Evolutionary conservation across 2,888 invertebrate genomes (phyloP).

Genomic region (Sminthurinus aureus): DNA sequence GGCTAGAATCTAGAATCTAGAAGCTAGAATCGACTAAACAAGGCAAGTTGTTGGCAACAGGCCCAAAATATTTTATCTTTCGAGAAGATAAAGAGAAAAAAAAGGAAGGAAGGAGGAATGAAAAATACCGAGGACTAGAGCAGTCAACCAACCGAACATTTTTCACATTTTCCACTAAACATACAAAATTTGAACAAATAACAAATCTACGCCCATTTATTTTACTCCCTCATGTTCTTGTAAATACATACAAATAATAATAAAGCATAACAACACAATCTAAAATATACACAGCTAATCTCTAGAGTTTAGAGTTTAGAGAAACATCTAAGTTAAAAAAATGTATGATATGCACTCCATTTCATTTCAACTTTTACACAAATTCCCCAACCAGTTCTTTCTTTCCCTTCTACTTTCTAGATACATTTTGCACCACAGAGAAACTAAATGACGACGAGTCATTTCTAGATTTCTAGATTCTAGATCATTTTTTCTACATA

Average conservation of each 20-base stretch:
- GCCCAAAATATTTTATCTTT: slow-evolving; percentile 35
- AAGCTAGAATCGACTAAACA: no score
- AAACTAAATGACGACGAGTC: no score
- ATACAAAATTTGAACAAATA: slow-evolving; percentile 27
- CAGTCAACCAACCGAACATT: background rate
- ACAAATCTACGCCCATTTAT: slow-evolving; percentile 35
- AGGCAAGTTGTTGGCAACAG: slow-evolving; percentile 35
- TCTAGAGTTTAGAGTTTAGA: no score
- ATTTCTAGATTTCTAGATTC: background rate
- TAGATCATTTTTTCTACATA: no score
- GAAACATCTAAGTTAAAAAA: no score
- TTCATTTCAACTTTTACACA: no score
- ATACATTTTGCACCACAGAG: background rate
- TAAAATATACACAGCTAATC: no score
- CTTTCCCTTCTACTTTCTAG: background rate
- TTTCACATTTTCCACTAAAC: slow-evolving; percentile 11
- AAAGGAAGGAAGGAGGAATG: background rate
- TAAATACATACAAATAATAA: background rate
- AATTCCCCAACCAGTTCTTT: background rate
- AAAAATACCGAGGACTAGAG: background rate
- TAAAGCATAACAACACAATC: no score
- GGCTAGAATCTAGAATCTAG: no score
- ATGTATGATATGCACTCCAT: no score
- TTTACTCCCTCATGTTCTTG: background rate
- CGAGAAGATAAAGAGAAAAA: background rate